Percentiles rank a stretch among this genome's conserved stretches.
These are phyloP conservation scores for Adelosebastes latens DNA, from an alignment of 2,797 vertebrate genomes.

Conservation along the genomic window DNA sequence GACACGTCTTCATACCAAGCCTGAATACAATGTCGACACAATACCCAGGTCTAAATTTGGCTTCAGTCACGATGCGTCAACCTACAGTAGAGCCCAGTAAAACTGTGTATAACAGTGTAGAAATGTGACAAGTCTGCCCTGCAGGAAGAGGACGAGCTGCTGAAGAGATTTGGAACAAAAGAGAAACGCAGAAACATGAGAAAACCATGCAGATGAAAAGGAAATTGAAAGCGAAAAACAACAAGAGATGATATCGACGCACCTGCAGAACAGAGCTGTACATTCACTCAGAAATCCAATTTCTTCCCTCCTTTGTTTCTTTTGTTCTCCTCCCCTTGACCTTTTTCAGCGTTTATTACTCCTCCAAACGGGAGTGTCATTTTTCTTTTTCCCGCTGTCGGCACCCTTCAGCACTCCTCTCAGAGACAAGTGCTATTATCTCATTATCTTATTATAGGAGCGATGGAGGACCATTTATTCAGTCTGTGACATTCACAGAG, in stretches of 20 bases:
- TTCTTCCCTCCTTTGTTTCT: conserved; percentile 42
- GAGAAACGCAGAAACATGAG: neutral
- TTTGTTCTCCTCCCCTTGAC: conserved; percentile 63
- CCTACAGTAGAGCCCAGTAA: conserved; percentile 15
- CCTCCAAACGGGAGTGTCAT: conserved; percentile 50
- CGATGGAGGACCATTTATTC: conserved; percentile 45
- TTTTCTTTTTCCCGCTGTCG: conserved; percentile 62
- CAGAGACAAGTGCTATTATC: conserved; percentile 65
- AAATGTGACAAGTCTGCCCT: conserved; percentile 54
- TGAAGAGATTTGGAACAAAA: conserved; percentile 22
- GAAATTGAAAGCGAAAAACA: conserved; percentile 19
- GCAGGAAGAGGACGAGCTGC: conserved; percentile 9
- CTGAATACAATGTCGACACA: neutral
- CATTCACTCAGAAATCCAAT: conserved; percentile 32
- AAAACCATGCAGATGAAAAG: neutral
- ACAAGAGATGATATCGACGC: neutral
- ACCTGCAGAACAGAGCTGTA: conserved; percentile 15
- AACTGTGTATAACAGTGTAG: conserved; percentile 1
- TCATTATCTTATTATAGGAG: conserved; percentile 61
- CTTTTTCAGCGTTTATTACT: conserved; percentile 58
- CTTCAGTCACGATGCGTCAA: conserved; percentile 26
- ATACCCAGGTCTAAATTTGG: conserved; percentile 38
- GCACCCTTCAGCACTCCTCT: conserved; percentile 49
- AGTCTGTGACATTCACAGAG: conserved; percentile 67
- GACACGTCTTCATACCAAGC: neutral